phyloP scores from a whole-genome alignment of 2,888 invertebrate genomes.

The Aporophyla nigra region DNA sequence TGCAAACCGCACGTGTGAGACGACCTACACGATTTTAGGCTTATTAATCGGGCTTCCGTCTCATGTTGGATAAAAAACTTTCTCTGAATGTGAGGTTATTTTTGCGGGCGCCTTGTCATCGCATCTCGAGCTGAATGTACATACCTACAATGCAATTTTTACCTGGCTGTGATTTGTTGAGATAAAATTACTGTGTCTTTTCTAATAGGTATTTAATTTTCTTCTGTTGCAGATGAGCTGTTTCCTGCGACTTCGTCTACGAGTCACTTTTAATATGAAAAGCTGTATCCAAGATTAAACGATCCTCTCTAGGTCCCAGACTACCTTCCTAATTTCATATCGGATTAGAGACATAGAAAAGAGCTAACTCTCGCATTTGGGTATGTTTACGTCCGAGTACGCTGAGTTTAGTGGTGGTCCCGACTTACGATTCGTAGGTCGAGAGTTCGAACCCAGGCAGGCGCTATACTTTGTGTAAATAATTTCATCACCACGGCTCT shows the following conservation, averaged over 20 bases:
- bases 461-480: too few species aligned
- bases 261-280: background rate
- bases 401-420: too few species aligned
- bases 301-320: background rate
- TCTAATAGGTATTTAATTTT: conserved; percentile 8
- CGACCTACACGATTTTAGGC: conserved; percentile 65
- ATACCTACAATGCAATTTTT: conserved; percentile 18
- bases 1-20: conserved; percentile 63
- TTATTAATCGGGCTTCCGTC: conserved; percentile 45
- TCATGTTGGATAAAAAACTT: conserved; percentile 48
- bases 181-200: conserved; percentile 5
- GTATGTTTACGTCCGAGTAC: too few species aligned
- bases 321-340: background rate
- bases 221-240: background rate
- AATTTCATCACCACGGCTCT: too few species aligned
- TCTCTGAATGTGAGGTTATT: conserved; percentile 44
- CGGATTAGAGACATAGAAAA: too few species aligned
- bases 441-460: too few species aligned
- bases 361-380: too few species aligned
- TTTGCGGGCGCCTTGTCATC: conserved; percentile 21
- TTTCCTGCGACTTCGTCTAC: background rate
- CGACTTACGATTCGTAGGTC: too few species aligned
- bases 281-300: background rate
- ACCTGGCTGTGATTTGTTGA: background rate
- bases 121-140: conserved; percentile 1